These are phyloP conservation scores for Carapus acus DNA, from an alignment of 2,797 vertebrate species.

Conservation along the genomic window DNA sequence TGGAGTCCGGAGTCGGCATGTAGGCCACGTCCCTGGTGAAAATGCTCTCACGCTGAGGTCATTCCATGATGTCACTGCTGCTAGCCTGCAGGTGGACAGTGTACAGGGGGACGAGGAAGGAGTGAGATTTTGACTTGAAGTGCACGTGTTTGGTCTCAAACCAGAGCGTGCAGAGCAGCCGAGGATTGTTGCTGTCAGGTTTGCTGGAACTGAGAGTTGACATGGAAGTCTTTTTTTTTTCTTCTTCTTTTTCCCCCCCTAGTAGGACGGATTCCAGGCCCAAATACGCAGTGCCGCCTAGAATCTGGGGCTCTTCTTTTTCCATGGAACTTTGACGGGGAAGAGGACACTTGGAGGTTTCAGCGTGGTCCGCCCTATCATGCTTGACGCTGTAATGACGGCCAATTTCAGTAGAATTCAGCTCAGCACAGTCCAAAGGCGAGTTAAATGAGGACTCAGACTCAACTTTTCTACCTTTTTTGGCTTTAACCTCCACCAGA, in stretches of 20 bases:
- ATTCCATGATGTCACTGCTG: conserved; percentile 64
- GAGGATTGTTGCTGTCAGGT: conserved; percentile 40
- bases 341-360: conserved; percentile 34
- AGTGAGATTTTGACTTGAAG: conserved; percentile 11
- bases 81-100: conserved; percentile 65
- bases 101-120: conserved; percentile 38
- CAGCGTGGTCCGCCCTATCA: no score
- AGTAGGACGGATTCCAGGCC: conserved; percentile 30
- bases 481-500: background rate
- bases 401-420: no score
- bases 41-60: conserved; percentile 65
- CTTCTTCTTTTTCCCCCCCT: no score
- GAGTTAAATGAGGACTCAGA: background rate
- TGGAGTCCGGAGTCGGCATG: conserved; percentile 54
- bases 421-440: no score
- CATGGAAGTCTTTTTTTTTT: conserved; percentile 50
- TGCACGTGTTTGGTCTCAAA: conserved; percentile 53
- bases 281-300: conserved; percentile 21
- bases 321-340: conserved; percentile 38
- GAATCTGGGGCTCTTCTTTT: conserved; percentile 73
- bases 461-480: background rate
- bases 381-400: no score
- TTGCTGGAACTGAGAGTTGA: conserved; percentile 35
- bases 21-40: conserved; percentile 66
- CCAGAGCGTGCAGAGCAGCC: conserved; percentile 20